Conservation (phyloP, 2,113 vertebrate species). For the Petrocephalus zakoni region DNA sequence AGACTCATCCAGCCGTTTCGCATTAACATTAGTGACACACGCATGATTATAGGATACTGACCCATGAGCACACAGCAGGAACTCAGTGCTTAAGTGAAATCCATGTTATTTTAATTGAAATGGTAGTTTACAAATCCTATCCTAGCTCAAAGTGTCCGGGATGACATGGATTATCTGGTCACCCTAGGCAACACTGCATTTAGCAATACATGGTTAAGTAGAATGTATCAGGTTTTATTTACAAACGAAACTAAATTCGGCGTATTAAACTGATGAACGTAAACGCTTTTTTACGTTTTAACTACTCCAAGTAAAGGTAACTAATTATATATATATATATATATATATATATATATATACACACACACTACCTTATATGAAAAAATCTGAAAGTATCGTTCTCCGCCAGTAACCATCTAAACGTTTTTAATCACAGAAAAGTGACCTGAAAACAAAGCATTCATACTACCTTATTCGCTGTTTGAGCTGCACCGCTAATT, state of each 20-base stretch:
- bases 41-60: too few species aligned
- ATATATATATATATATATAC: too few species aligned
- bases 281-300: background rate
- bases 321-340: too few species aligned
- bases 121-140: too few species aligned
- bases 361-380: background rate
- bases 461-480: constrained; percentile 38
- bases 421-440: background rate
- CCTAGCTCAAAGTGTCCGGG: too few species aligned
- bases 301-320: background rate
- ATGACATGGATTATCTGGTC: too few species aligned
- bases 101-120: too few species aligned
- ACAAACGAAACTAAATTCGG: background rate
- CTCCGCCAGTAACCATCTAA: background rate
- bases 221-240: background rate
- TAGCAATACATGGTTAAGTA: background rate
- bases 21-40: too few species aligned
- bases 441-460: background rate
- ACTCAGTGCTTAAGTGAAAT: too few species aligned
- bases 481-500: background rate
- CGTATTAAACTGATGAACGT: background rate
- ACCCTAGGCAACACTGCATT: background rate
- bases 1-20: too few species aligned
- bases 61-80: too few species aligned
- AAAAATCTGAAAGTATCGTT: background rate